phyloP scores from a whole-genome alignment of 2,797 vertebrate species.

The Ceyx erithaca region DNA sequence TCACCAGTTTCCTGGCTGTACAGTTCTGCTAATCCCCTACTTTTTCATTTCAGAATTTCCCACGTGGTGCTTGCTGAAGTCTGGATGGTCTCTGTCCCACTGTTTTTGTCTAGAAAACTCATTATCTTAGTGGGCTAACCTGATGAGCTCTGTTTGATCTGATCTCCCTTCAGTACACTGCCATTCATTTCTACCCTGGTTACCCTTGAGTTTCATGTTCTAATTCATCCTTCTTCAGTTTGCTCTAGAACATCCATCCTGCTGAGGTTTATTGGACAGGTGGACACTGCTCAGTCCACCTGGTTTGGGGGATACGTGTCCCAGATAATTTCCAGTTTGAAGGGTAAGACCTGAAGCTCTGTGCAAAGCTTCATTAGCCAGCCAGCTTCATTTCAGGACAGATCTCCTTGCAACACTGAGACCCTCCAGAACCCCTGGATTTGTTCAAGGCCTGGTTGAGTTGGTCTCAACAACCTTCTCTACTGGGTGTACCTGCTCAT shows the following conservation, averaged over 20 bases:
- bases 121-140: not conserved
- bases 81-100: not conserved
- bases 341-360: not conserved
- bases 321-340: not conserved
- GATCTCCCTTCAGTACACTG: not conserved
- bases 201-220: not conserved
- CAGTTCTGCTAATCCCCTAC: conserved; percentile 10
- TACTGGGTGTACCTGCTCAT: not conserved
- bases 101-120: conserved; percentile 7
- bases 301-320: accelerated
- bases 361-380: not conserved
- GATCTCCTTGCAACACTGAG: not conserved
- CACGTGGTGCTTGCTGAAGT: not conserved
- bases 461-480: not conserved
- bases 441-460: not conserved
- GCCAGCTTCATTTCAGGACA: not conserved
- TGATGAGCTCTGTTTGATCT: not conserved
- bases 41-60: not conserved
- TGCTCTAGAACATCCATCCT: not conserved
- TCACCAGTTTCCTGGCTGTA: not conserved
- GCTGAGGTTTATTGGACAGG: not conserved
- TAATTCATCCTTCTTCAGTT: not conserved
- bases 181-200: not conserved
- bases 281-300: not conserved
- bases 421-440: not conserved